Percentiles rank a stretch among this genome's conserved stretches.
phyloP scores from a whole-genome alignment of 2,888 invertebrate genomes.

The Euplagia quadripunctaria region DNA sequence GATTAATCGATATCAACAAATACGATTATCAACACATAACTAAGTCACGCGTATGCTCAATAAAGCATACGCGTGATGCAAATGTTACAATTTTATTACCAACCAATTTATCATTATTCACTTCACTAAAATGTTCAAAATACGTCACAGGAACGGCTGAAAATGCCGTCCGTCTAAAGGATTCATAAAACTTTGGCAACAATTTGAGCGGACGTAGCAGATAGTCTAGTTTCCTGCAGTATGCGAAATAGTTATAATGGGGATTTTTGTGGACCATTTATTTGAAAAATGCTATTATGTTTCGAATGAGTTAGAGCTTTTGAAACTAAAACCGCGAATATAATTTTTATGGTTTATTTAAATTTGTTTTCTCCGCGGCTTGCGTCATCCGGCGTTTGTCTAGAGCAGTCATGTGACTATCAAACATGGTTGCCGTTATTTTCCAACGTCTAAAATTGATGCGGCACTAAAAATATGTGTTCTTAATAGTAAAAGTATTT shows the following conservation, averaged over 20 bases:
- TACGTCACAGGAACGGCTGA: conserved; percentile 32
- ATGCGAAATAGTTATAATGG: conserved; percentile 61
- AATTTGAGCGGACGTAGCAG: conserved; percentile 44
- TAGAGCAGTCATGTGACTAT: conserved; percentile 76
- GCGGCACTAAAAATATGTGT: conserved; percentile 48
- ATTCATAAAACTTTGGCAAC: conserved; percentile 51
- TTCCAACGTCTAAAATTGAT: conserved; percentile 70
- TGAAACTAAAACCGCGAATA: conserved; percentile 66
- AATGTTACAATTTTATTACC: conserved; percentile 20
- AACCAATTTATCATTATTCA: conserved; percentile 20
- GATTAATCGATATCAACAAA: conserved; percentile 30
- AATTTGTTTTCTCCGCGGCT: conserved; percentile 69
- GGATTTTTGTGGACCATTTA: conserved; percentile 65
- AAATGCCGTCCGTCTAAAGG: conserved; percentile 49
- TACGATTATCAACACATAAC: not conserved
- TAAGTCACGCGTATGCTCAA: conserved; percentile 8
- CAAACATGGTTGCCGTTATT: conserved; percentile 64
- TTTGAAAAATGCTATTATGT: conserved; percentile 68
- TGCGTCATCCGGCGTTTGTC: conserved; percentile 75
- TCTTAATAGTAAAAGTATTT: conserved; percentile 51
- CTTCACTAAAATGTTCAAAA: conserved; percentile 22
- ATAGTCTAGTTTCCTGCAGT: conserved; percentile 46
- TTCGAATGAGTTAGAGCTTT: conserved; percentile 63
- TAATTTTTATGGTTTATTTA: conserved; percentile 79
- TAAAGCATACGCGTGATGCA: conserved; percentile 7